phyloP scores from a whole-genome alignment of 2,888 invertebrate species.

The Electrophaes corylata region DNA sequence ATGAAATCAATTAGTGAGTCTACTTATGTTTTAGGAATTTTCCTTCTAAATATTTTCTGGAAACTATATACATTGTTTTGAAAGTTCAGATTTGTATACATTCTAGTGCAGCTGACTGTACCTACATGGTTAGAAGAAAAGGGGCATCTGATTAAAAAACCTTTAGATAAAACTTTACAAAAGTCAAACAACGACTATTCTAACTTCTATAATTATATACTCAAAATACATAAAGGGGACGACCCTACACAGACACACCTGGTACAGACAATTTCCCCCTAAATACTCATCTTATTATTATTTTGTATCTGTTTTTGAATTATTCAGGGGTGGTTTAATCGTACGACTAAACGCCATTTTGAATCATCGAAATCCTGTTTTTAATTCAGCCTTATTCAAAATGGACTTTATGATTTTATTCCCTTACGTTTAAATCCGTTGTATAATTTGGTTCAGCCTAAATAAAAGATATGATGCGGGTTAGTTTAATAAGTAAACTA shows the following conservation, averaged over 20 bases:
- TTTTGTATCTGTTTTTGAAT: slow-evolving; percentile 84
- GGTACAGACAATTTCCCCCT: slow-evolving; percentile 70
- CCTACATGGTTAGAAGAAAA: too few species aligned
- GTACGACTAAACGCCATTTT: slow-evolving; percentile 79
- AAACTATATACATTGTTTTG: too few species aligned
- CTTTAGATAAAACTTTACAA: neutral
- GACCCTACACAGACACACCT: slow-evolving; percentile 71
- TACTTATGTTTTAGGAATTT: too few species aligned
- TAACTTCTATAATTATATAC: slow-evolving; percentile 34
- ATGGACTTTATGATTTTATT: neutral
- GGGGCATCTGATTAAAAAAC: neutral
- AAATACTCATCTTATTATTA: slow-evolving; percentile 76
- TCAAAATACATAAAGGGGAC: slow-evolving; percentile 68
- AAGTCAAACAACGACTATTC: slow-evolving; percentile 20
- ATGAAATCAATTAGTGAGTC: too few species aligned
- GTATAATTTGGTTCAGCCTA: too few species aligned
- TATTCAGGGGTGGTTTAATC: slow-evolving; percentile 80
- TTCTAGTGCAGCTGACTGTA: too few species aligned
- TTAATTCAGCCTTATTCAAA: slow-evolving; percentile 12
- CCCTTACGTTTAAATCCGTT: neutral
- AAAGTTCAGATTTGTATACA: too few species aligned
- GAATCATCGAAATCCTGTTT: slow-evolving; percentile 70
- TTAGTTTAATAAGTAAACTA: too few species aligned
- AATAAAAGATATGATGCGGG: too few species aligned
- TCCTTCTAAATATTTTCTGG: too few species aligned